Base-by-base conservation (phyloP, 2,797 vertebrate genomes). In the Dromococcyx pavoninus region DNA sequence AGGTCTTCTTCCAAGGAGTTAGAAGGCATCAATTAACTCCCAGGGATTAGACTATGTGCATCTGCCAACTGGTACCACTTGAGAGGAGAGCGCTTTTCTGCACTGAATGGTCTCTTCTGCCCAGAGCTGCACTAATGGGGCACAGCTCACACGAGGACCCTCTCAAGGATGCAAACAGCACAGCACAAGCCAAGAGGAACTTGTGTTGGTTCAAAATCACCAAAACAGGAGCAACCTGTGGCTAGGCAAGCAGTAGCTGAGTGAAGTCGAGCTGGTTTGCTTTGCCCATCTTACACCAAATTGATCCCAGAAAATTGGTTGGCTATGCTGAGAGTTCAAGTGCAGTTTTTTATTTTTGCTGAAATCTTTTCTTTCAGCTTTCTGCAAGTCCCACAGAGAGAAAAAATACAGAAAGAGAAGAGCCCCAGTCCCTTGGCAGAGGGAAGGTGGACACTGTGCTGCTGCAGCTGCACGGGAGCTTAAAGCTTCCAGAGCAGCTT, bases 1-100 rank as follows among this genome's bases (percentile, higher is more conserved):
- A 95, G 75, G 80, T 53, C 75, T 62, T 78, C 79, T 88, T 94
- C 81, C 92, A 89, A 74, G 76, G 65, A 82, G 56, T 58, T 46
- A 35, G 41, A 46, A 92, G 79, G 61, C 33, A 50, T 12, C 10
- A 43, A 28, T 82, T 91, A 84, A 81, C 64, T 89, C 58, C 35
- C 1, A 8, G 66, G 79, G 76, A 94, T 94, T 78, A 89, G 66
- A 64, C 48, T 32, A 11, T 5, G 23, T 23, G 21, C 35, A 41
- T 41, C 79, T 90, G 88, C 74, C 77, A 85, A 64, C 16, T 50
- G 54, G 41, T 85, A 86, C 74, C 78, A 83, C 92, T 89, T 43
- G 50, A 92, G 74, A 93, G 60, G 51, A 67, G 41, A 69, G 53
- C 15, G n/a, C 44, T 28, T 54, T 8, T 71, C 84, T 57, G 35